phyloP scores from a whole-genome alignment of 2,113 vertebrate genomes.

The Carassius auratus region DNA sequence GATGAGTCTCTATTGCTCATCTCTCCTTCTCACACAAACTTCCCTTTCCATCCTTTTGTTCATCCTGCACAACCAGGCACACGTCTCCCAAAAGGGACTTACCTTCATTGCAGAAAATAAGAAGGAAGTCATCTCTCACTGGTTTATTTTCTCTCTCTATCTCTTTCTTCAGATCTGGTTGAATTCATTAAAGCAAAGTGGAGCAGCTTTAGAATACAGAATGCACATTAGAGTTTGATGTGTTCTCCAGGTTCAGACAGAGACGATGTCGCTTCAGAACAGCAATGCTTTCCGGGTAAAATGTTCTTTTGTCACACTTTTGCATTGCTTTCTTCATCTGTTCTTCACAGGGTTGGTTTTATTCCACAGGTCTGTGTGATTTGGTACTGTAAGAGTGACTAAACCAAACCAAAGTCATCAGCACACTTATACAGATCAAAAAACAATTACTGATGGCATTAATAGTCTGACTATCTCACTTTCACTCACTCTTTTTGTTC shows the following conservation, averaged over 20 bases:
- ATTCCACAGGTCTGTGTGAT: not conserved
- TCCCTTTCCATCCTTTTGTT: constrained; percentile 55
- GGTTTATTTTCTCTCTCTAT: constrained; percentile 46
- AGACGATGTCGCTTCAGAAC: not conserved
- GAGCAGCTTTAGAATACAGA: constrained; percentile 57
- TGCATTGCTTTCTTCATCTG: not conserved
- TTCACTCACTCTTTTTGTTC: not conserved
- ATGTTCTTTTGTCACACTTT: constrained; percentile 29
- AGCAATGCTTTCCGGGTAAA: not conserved
- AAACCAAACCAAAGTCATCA: not conserved
- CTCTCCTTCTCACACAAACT: constrained; percentile 8
- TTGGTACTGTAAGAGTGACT: not conserved
- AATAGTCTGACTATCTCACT: too few relatives aligned
- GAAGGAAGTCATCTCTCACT: constrained; percentile 50
- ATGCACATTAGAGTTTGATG: constrained; percentile 43
- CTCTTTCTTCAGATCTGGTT: constrained; percentile 45
- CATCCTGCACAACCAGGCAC: constrained; percentile 54
- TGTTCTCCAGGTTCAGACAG: constrained; percentile 28
- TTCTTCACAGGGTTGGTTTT: not conserved
- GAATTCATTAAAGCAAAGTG: constrained; percentile 63
- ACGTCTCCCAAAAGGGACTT: constrained; percentile 61
- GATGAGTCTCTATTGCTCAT: constrained; percentile 47
- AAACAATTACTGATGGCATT: not conserved
- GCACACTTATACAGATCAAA: not conserved
- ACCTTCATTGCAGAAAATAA: constrained; percentile 46